phyloP scores from a whole-genome alignment of 37 sponge, comb jelly and placozoan species.

The Halichondria panicea region DNA sequence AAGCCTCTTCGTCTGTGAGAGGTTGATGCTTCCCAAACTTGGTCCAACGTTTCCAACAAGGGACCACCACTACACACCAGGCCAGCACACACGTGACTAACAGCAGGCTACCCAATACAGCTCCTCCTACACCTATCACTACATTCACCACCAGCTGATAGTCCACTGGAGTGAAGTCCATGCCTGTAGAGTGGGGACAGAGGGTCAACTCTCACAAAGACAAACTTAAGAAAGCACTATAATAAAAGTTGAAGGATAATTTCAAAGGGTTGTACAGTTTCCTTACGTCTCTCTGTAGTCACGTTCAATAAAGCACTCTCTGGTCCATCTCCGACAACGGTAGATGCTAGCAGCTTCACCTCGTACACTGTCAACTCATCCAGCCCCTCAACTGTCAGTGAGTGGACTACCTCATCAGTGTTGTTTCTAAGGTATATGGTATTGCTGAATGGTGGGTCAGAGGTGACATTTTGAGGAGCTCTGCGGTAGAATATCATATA shows the following conservation, averaged over 20 bases:
- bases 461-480: not conserved
- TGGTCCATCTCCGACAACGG: slow-evolving; percentile 50
- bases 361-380: slow-evolving; percentile 27
- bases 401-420: not conserved
- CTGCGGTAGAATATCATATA: slow-evolving; percentile 51
- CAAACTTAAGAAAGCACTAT: not conserved
- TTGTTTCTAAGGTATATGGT: not conserved
- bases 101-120: not conserved
- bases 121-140: not conserved
- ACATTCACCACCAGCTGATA: not conserved
- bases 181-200: not conserved
- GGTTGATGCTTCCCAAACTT: slow-evolving; percentile 7
- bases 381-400: slow-evolving; percentile 6
- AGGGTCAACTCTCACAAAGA: not conserved
- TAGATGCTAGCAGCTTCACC: slow-evolving; percentile 45
- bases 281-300: slow-evolving; percentile 13
- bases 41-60: not conserved
- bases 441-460: not conserved
- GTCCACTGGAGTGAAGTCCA: not conserved
- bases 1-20: not conserved
- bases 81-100: not conserved
- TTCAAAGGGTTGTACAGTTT: not conserved
- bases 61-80: not conserved
- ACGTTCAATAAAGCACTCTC: slow-evolving; percentile 6
- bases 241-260: not conserved